Conservation (phyloP, 2,113 vertebrate species). For the Ginglymostoma cirratum region DNA sequence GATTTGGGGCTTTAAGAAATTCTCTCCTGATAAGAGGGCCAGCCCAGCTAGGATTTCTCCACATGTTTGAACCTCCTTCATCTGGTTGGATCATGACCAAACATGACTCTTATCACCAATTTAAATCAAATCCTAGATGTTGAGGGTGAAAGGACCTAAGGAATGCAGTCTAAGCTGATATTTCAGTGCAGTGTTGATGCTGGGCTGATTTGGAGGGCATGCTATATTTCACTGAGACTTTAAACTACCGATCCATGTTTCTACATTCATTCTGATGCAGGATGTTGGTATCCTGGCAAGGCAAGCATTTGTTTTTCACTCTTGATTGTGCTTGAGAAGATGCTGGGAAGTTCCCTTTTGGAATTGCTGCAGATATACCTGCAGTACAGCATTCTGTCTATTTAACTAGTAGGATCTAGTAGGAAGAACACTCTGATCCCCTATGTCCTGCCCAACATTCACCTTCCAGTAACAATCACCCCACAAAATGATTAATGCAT, state of each 20-base stretch:
- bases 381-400: too few relatives aligned
- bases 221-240: neutral
- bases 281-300: too few relatives aligned
- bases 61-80: neutral
- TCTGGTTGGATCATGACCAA: neutral
- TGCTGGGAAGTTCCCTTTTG: too few relatives aligned
- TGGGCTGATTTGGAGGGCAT: neutral
- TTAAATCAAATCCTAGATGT: neutral
- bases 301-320: too few relatives aligned
- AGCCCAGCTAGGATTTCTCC: neutral
- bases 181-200: neutral
- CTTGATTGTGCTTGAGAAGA: too few relatives aligned
- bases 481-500: neutral
- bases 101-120: neutral
- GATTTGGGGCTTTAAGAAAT: neutral
- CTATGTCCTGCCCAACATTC: neutral
- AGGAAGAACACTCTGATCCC: neutral
- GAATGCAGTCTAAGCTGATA: neutral
- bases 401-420: neutral
- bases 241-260: too few relatives aligned
- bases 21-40: neutral
- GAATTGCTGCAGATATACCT: too few relatives aligned
- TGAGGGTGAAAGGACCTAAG: neutral
- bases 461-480: neutral
- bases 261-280: too few relatives aligned